Evolutionary conservation across 2,113 vertebrate species (phyloP), one percentile per base, ranked within the genome.

Genomic region (Uria aalge): DNA sequence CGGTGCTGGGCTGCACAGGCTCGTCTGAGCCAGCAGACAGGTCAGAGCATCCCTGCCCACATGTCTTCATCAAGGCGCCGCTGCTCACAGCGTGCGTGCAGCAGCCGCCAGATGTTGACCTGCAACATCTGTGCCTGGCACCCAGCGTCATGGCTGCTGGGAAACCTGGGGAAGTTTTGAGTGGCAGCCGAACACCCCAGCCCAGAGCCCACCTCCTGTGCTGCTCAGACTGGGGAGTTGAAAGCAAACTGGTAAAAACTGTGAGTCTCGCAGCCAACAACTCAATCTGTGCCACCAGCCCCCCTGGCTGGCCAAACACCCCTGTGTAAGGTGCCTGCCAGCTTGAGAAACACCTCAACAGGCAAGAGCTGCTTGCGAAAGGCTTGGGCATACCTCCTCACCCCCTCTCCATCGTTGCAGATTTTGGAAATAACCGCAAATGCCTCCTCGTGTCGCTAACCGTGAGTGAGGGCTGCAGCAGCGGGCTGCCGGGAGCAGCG

Each of bases 231-330:
- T 21, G 22, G 55, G 24, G 4, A n/a, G 41, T 4, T 90, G 56
- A 41, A 56, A 81, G 57, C 52, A 94, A 91, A 87, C 41, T 27
- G 64, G 86, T 52, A 72, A 92, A 94, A 90, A 68, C 27, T 30
- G 47, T 36, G 30, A 55, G 18, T 32, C 30, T 67, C 10, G 2
- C 53, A 82, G 74, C 20, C 82, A 91, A 45, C n/a, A 27, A 21
- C 57, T 43, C 52, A 12, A 26, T 21, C 66, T 63, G 53, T 48
- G 52, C 34, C 62, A 64, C 38, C 48, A 75, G 36, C 23, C 36
- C 29, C 14, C 8, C 16, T 43, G 36, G 45, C 40, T 76, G 66
- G 29, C 41, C 67, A 66, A 30, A 63, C 36, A 20, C 41, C 72
- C 50, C 12, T 5, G 2, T 14, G 22, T 29, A 11, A 22, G 26